These are phyloP conservation scores for Ataeniobius toweri DNA, from an alignment of 2,797 vertebrate species.

Conservation along the genomic window DNA sequence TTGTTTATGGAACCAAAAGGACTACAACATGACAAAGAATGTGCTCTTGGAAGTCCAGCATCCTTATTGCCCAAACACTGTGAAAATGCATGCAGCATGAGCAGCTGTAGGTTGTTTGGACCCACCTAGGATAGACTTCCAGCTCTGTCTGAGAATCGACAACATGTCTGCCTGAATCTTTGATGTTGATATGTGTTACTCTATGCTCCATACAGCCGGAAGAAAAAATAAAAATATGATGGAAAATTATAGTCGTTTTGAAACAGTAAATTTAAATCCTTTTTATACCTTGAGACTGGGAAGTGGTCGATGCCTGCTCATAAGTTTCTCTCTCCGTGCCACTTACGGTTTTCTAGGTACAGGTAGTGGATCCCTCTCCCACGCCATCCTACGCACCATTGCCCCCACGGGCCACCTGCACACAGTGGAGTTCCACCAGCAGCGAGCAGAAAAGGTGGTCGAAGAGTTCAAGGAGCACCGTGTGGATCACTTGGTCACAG, in stretches of 20 bases:
- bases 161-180: not conserved
- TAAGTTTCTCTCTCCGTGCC: not conserved
- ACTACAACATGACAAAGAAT: not conserved
- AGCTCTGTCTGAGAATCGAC: not conserved
- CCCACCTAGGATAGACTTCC: not conserved
- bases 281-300: not conserved
- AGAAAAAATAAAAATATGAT: too few species aligned
- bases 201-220: too few species aligned
- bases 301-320: not conserved
- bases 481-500: constrained; percentile 90
- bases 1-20: constrained; percentile 10
- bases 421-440: constrained; percentile 96
- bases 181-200: too few species aligned
- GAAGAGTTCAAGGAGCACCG: constrained; percentile 93
- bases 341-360: constrained; percentile 82
- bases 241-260: too few species aligned
- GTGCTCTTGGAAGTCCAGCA: not conserved
- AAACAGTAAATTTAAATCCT: not conserved
- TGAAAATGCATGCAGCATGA: not conserved
- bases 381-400: constrained; percentile 92
- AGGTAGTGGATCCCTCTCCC: constrained; percentile 94
- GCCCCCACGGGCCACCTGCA: constrained; percentile 94
- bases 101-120: constrained; percentile 20
- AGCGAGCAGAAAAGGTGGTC: constrained; percentile 88
- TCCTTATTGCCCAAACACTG: not conserved